phyloP scores from a whole-genome alignment of 2,113 vertebrate genomes.

The Asarcornis scutulata region DNA sequence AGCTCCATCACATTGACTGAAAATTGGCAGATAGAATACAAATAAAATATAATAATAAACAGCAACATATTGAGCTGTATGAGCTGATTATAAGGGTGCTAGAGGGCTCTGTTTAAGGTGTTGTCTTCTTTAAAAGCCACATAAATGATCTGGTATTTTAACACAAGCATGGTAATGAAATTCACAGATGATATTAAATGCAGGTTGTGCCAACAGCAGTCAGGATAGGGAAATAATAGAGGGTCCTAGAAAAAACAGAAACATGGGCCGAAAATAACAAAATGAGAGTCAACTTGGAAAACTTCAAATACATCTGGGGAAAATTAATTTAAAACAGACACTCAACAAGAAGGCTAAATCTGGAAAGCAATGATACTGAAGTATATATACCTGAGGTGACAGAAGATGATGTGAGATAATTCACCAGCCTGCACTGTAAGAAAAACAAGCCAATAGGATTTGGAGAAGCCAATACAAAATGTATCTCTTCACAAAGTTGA shows the following conservation, averaged over 20 bases:
- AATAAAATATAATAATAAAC: not conserved
- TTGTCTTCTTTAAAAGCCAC: not conserved
- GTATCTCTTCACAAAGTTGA: not conserved
- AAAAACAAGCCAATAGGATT: not conserved
- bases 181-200: constrained; percentile 17
- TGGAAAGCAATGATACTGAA: not conserved
- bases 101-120: not conserved
- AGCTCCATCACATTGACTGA: not conserved
- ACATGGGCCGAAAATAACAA: constrained; percentile 1
- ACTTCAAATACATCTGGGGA: constrained; percentile 28
- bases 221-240: constrained; percentile 10
- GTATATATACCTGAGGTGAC: not conserved
- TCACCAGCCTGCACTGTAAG: not conserved
- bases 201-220: not conserved
- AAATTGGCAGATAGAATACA: not conserved
- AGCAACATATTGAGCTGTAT: not conserved
- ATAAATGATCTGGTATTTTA: not conserved
- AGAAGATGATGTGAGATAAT: not conserved
- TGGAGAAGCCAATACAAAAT: not conserved
- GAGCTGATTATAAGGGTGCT: not conserved
- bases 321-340: constrained; percentile 25
- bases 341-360: not conserved
- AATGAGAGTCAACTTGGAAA: constrained; percentile 33
- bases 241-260: constrained; percentile 24
- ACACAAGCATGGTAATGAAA: not conserved